phyloP scores from a whole-genome alignment of 2,797 vertebrate genomes.

The Diplodus sargus region DNA sequence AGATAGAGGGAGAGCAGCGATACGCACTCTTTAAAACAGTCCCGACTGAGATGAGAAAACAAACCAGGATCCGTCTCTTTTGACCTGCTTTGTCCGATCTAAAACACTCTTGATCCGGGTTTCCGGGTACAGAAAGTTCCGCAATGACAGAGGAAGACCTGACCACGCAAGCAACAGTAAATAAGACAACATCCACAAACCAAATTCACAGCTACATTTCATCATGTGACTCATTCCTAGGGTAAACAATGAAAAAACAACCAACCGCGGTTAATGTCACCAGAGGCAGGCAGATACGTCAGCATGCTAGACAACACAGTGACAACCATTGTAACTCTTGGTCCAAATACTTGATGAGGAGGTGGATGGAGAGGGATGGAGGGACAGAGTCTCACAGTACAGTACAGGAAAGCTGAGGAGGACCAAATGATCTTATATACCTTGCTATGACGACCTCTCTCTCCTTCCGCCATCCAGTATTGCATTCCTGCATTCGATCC shows the following conservation, averaged over 20 bases:
- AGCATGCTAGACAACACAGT: slow-evolving; percentile 75
- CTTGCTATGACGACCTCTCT: slow-evolving; percentile 82
- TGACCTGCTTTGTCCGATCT: slow-evolving; percentile 43
- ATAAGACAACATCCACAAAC: slow-evolving; percentile 57
- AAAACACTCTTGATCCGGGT: slow-evolving; percentile 44
- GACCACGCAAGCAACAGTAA: slow-evolving; percentile 44
- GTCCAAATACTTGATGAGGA: slow-evolving; percentile 74
- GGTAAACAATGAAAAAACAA: slow-evolving; percentile 40
- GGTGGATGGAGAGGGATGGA: slow-evolving; percentile 78
- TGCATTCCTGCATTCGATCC: slow-evolving; percentile 85
- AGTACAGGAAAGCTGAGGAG: slow-evolving; percentile 77
- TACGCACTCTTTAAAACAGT: slow-evolving; percentile 67
- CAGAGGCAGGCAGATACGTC: slow-evolving; percentile 67
- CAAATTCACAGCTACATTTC: slow-evolving; percentile 56
- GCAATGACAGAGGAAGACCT: slow-evolving; percentile 54
- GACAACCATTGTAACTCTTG: slow-evolving; percentile 69
- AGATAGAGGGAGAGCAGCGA: slow-evolving; percentile 45
- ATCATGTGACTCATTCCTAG: slow-evolving; percentile 46
- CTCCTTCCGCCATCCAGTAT: slow-evolving; percentile 82
- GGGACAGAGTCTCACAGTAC: slow-evolving; percentile 77
- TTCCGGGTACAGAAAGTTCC: slow-evolving; percentile 38
- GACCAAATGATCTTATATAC: slow-evolving; percentile 83
- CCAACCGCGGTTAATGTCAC: slow-evolving; percentile 63
- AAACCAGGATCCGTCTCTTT: slow-evolving; percentile 54
- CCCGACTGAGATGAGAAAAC: slow-evolving; percentile 27